Percentiles rank a stretch among this genome's conserved stretches.
These are phyloP conservation scores for Brachyhypopomus gauderio DNA, from an alignment of 2,113 vertebrate species.

Conservation along the genomic window DNA sequence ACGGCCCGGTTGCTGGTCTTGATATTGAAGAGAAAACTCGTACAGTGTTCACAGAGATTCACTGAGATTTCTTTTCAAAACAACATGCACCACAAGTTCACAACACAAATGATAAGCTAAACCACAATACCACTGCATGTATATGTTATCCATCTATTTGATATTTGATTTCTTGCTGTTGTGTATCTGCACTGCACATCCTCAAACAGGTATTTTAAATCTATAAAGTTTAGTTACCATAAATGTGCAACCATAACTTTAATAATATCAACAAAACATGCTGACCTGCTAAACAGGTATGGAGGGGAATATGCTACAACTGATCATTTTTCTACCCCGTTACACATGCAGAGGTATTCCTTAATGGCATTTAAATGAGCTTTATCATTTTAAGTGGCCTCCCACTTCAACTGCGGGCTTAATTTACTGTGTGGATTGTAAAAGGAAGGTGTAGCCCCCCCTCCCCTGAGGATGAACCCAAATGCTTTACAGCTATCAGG, in stretches of 20 bases:
- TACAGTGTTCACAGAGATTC: not conserved
- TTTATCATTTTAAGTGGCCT: slow-evolving; percentile 17
- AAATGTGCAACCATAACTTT: no score
- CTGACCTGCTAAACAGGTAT: no score
- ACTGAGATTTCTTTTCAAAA: no score
- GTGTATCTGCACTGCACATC: no score
- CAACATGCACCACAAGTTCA: not conserved
- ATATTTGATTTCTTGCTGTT: no score
- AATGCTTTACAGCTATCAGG: slow-evolving; percentile 21
- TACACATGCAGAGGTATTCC: not conserved
- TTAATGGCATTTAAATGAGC: slow-evolving; percentile 38
- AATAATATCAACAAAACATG: not conserved
- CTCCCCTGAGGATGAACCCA: slow-evolving; percentile 3
- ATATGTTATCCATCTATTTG: not conserved
- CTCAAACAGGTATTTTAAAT: no score
- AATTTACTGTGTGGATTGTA: slow-evolving; percentile 14
- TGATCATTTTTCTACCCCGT: slow-evolving; percentile 1
- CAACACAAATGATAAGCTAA: not conserved
- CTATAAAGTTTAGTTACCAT: no score
- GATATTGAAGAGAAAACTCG: slow-evolving; percentile 5
- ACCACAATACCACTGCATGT: not conserved
- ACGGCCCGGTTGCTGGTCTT: not conserved
- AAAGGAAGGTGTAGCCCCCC: slow-evolving; percentile 20
- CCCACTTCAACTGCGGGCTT: slow-evolving; percentile 3
- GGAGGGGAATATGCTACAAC: not conserved